Evolutionary conservation across 2,888 invertebrate genomes (phyloP).

Genomic region (Hypsopygia costalis): DNA sequence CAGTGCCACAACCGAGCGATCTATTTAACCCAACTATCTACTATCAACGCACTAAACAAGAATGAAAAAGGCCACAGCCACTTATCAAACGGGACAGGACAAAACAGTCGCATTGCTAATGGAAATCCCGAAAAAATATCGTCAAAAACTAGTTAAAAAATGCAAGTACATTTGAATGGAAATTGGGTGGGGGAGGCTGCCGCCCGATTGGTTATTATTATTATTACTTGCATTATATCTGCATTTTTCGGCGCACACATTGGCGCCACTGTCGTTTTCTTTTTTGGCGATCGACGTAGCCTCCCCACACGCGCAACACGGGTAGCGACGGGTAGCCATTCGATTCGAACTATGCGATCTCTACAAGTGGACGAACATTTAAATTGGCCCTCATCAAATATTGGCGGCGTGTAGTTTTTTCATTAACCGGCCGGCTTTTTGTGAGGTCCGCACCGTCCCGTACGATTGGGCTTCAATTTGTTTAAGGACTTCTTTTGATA

Average conservation of each 20-base stretch:
- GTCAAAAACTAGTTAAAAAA: conserved; percentile 67
- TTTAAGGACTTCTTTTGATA: conserved; percentile 53
- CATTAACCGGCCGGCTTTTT: conserved; percentile 71
- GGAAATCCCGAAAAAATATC: conserved; percentile 77
- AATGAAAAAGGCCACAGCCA: conserved; percentile 42
- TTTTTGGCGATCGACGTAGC: conserved; percentile 56
- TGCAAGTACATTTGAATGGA: conserved; percentile 76
- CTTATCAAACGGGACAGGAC: conserved; percentile 23
- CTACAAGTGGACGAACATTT: conserved; percentile 79
- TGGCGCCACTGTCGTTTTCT: conserved; percentile 71
- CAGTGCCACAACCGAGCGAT: conserved; percentile 3
- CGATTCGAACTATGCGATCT: conserved; percentile 74
- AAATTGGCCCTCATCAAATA: conserved; percentile 80
- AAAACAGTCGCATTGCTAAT: conserved; percentile 65
- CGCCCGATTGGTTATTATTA: conserved; percentile 78
- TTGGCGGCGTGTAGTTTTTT: conserved; percentile 78
- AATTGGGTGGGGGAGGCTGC: conserved; percentile 71
- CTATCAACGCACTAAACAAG: conserved; percentile 32
- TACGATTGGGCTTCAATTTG: conserved; percentile 53
- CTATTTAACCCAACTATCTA: conserved; percentile 5
- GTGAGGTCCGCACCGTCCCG: conserved; percentile 41
- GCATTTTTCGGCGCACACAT: conserved; percentile 76
- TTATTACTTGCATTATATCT: conserved; percentile 80
- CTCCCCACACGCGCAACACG: conserved; percentile 53
- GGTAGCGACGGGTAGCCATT: conserved; percentile 34